A percentile compares a stretch with the other conserved stretches of the same genome.
Evolutionary conservation across 2,888 invertebrate species (phyloP).

Genomic region (Chrysotoxum bicinctum): DNA sequence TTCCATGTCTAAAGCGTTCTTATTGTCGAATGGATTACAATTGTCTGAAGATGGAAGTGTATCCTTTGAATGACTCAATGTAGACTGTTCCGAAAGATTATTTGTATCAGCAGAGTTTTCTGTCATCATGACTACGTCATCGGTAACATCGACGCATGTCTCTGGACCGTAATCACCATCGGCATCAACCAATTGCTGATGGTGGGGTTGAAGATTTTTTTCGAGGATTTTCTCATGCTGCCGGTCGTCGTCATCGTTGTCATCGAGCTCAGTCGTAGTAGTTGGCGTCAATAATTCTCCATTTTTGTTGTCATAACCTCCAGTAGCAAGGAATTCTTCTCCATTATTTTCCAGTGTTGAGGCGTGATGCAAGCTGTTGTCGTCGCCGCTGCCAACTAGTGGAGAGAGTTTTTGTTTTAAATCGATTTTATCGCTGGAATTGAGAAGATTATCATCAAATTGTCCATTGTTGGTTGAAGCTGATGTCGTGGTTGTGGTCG

Average conservation of each 20-base stretch:
- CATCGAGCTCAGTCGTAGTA: slow-evolving; percentile 29
- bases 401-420: slow-evolving; percentile 55
- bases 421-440: slow-evolving; percentile 65
- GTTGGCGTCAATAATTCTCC: slow-evolving; percentile 33
- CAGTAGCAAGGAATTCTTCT: slow-evolving; percentile 59
- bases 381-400: slow-evolving; percentile 38
- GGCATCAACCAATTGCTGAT: slow-evolving; percentile 79
- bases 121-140: slow-evolving; percentile 81
- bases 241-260: slow-evolving; percentile 28
- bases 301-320: slow-evolving; percentile 53
- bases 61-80: slow-evolving; percentile 74
- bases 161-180: slow-evolving; percentile 89
- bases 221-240: slow-evolving; percentile 46
- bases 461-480: slow-evolving; percentile 59
- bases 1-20: slow-evolving; percentile 61
- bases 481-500: slow-evolving; percentile 52
- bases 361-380: slow-evolving; percentile 56
- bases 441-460: slow-evolving; percentile 65
- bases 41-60: slow-evolving; percentile 73
- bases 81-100: slow-evolving; percentile 70
- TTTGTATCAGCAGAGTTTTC: slow-evolving; percentile 73
- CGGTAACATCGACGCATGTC: slow-evolving; percentile 88
- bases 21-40: slow-evolving; percentile 73
- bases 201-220: slow-evolving; percentile 53
- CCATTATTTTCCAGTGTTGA: slow-evolving; percentile 64